Conservation (phyloP, 2,888 invertebrate genomes). For the Ophion ellenae region DNA sequence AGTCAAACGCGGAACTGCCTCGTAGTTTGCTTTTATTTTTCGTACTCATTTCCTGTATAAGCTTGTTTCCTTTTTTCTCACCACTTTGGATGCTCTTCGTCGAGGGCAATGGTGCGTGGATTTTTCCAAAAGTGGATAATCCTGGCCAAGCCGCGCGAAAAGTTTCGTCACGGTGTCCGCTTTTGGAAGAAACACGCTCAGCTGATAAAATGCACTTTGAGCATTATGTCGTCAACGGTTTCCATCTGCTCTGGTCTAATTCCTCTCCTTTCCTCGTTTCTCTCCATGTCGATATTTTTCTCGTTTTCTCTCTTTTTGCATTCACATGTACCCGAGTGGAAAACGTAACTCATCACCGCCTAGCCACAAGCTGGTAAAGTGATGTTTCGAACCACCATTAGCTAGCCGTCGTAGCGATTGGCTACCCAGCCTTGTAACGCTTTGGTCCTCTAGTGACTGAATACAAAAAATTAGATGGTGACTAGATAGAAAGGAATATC, state of each 20-base stretch:
- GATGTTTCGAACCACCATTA: too few species aligned
- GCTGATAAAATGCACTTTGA: slow-evolving; percentile 17
- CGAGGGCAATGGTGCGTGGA: not conserved
- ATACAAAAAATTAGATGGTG: too few species aligned
- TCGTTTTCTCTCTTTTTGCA: not conserved
- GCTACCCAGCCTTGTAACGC: too few species aligned
- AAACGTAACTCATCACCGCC: too few species aligned
- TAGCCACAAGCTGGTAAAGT: too few species aligned
- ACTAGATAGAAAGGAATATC: too few species aligned
- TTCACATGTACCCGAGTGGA: not conserved
- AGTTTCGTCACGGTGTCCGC: not conserved
- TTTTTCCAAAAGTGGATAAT: slow-evolving; percentile 16
- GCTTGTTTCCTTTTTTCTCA: not conserved
- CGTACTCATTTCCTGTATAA: not conserved
- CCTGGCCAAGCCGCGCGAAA: slow-evolving; percentile 3
- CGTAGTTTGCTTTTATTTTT: not conserved
- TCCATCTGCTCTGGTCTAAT: slow-evolving; percentile 15
- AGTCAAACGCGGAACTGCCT: not conserved
- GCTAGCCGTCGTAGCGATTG: too few species aligned
- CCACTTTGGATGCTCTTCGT: not conserved
- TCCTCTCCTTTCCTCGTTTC: not conserved
- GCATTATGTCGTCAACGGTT: slow-evolving; percentile 4
- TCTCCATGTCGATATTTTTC: not conserved
- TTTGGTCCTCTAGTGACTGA: too few species aligned
- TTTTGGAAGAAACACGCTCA: not conserved